phyloP scores from a whole-genome alignment of 2,888 invertebrate species.

The Drosophila tripunctata region DNA sequence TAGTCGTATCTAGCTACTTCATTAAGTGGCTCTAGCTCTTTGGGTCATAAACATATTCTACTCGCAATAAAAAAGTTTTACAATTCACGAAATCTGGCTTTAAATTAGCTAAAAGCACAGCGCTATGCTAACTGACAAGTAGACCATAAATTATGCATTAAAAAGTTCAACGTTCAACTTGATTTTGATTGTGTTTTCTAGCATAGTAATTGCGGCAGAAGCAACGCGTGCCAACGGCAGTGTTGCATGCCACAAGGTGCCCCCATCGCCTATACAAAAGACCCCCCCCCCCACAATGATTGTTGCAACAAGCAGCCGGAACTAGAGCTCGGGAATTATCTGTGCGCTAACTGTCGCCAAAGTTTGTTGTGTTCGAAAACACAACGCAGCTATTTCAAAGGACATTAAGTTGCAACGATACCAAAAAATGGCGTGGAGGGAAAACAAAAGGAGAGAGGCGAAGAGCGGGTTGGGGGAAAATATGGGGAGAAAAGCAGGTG shows the following conservation, averaged over 20 bases:
- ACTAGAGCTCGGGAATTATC: constrained; percentile 32
- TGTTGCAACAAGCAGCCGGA: constrained; percentile 18
- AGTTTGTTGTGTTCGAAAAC: constrained; percentile 38
- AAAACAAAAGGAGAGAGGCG: background rate
- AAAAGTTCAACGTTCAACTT: constrained; percentile 77
- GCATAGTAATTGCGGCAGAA: constrained; percentile 50
- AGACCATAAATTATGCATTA: constrained; percentile 75
- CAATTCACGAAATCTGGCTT: background rate
- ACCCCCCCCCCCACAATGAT: background rate
- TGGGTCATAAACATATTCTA: too few relatives aligned
- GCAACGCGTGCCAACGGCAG: constrained; percentile 35
- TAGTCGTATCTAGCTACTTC: too few relatives aligned
- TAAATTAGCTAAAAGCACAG: background rate
- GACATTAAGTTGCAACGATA: constrained; percentile 63
- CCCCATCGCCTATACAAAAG: too few relatives aligned
- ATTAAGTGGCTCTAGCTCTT: too few relatives aligned
- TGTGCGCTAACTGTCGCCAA: constrained; percentile 64
- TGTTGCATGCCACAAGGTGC: constrained; percentile 15
- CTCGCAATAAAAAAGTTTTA: too few relatives aligned
- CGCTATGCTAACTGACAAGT: background rate
- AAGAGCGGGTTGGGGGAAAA: background rate
- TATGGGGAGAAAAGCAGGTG: constrained; percentile 1
- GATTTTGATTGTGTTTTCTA: constrained; percentile 72
- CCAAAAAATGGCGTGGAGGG: background rate
- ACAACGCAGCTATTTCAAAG: constrained; percentile 54